Conservation (phyloP, 2,113 vertebrate genomes). For the Xenopus tropicalis region UCB_Xtro_10.0 CM004445.2:9403001-9403500, state of each 20-base stretch:
- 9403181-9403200: too few relatives aligned
- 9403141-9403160: too few relatives aligned
- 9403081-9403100: background rate
- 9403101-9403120: background rate
- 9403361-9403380: conserved; percentile 20
- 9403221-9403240: too few relatives aligned
- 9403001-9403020: conserved; percentile 12
- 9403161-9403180: too few relatives aligned
- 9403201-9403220: too few relatives aligned
- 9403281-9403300: background rate
- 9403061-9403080: too few relatives aligned
- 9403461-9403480: conserved; percentile 6
- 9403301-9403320: background rate
- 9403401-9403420: background rate
- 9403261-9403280: background rate
- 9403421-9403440: background rate
- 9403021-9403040: background rate
- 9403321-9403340: background rate
- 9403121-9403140: background rate
- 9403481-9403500: background rate
- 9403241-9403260: too few relatives aligned
- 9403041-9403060: background rate
- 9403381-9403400: background rate
- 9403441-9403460: background rate
- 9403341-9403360: background rate